These are phyloP conservation scores for Aphrophora alni DNA, from an alignment of 2,888 invertebrate species.

Conservation along the genomic window DNA sequence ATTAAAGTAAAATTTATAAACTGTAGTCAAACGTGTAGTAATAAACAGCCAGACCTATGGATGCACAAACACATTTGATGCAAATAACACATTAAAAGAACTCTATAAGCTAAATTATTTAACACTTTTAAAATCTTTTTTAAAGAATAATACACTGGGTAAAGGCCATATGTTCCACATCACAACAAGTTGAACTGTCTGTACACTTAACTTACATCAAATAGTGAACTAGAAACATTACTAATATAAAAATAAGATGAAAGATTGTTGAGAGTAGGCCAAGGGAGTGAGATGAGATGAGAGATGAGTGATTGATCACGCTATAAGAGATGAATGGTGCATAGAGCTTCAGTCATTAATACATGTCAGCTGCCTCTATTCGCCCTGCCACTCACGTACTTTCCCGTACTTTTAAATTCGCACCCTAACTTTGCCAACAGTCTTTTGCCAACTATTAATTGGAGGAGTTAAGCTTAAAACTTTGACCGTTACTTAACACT, in stretches of 20 bases:
- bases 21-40: too few species aligned
- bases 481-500: not conserved
- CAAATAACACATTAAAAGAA: too few species aligned
- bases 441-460: not conserved
- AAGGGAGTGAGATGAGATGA: conserved; percentile 3
- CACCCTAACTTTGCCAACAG: not conserved
- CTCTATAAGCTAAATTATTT: too few species aligned
- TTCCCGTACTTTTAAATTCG: not conserved
- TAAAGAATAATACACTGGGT: too few species aligned
- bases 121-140: too few species aligned
- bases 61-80: too few species aligned
- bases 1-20: too few species aligned
- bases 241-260: not conserved
- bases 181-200: not conserved
- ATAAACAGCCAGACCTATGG: too few species aligned
- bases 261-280: not conserved
- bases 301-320: not conserved
- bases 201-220: not conserved
- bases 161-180: not conserved
- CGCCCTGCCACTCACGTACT: conserved; percentile 28
- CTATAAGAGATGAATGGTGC: not conserved
- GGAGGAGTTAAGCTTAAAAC: not conserved
- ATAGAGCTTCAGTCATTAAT: conserved; percentile 23
- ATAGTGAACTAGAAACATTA: not conserved
- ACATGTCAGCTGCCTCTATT: conserved; percentile 29